Base-by-base conservation (phyloP, 2,888 invertebrate genomes). In the Willowsia nigromaculata region DNA sequence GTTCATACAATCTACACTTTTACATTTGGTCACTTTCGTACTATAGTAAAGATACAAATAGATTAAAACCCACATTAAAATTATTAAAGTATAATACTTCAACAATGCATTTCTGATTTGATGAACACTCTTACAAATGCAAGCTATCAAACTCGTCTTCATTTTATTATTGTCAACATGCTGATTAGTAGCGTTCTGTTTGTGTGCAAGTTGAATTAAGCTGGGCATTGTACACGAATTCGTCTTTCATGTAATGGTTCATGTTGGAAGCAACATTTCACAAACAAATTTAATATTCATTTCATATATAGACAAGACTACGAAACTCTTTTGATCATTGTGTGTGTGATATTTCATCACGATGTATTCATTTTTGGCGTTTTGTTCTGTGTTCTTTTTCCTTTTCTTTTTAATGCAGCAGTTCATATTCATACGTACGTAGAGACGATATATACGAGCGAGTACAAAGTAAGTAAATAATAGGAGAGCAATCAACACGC, bases 401-500 rank as follows among this genome's bases (percentile, higher is more conserved):
- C 37, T 18, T 65, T 30, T 65, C 25, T n/a, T 18, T 6, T 22
- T 56, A 5, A 50, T 4, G 50, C 6, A 50, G 18, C 37, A 37
- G 22, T 71, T 40, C 30, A n/a, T 43, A 68, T 59, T 30, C 43
- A 47, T 22, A n/a, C 50, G 47, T 47, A 25, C 43, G 40, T 59
- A n/a, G n/a, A n/a, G n/a, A n/a, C n/a, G n/a, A n/a, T n/a, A n/a
- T n/a, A n/a, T n/a, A 76, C 59, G 25, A 82, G 65, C 80, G 37
- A 80, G 27, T 25, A 82, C 65, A 27, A 47, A 25, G 37, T 25
- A 25, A 59, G 62, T 62, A 25, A 78, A 62, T 78, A 76, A 85
- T 33, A 62, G 50, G 76, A 25, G 76, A 76, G 78, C 65, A 86
- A 80, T 86, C 86, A 80, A 59, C 86, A 86, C 80, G 86, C 86